Base-by-base conservation (phyloP, 2,888 invertebrate species). In the Choristoneura rosaceana region DNA sequence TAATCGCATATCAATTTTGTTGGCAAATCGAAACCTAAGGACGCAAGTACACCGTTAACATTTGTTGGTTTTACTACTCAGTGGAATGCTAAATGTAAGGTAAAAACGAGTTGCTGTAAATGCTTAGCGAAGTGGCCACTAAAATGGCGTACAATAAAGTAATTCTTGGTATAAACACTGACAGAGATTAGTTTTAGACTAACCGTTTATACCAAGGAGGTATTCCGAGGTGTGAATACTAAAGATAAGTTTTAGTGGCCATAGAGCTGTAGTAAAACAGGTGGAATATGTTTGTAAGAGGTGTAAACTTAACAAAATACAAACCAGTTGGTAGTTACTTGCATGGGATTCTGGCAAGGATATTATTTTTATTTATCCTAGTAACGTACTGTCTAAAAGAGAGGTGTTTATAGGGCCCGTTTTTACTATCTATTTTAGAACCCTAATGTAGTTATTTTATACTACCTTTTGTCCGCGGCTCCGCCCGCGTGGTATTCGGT, bases 31-130 rank as follows among this genome's bases (percentile, higher is more conserved):
- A 14, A 62, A 12, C 7, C 12, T 62, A 43, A 62, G 15, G 61
- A 55, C 25, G 25, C 55, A 2, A 15, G 17, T 12, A 25, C 62
- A 14, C 62, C 62, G 62, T 62, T 62, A 62, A 25, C 45, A 17
- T 43, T 62, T 62, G 43, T 62, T 45, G 62, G 33, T 45, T 62
- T 45, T 25, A 10, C 45, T 62, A 45, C 14, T 45, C 43, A 25
- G 38, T 14, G 43, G 25, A 45, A 43, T 45, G 25, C 25, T 62
- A 45, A 62, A 45, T 62, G 62, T 45, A 45, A 45, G 43, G 17
- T 43, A 62, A 33, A 62, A 62, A 45, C 43, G 12, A 45, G 45
- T 62, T 43, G 61, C 25, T 43, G 14, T 43, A 45, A 62, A 62
- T 17, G 38, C 43, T 12, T 25, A 12, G 61, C 8, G 14, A 61